A percentile compares a stretch with the other conserved stretches of the same genome.
These are phyloP conservation scores for Chelidonichthys spinosus DNA, from an alignment of 2,797 vertebrate species.

Conservation along the genomic window DNA sequence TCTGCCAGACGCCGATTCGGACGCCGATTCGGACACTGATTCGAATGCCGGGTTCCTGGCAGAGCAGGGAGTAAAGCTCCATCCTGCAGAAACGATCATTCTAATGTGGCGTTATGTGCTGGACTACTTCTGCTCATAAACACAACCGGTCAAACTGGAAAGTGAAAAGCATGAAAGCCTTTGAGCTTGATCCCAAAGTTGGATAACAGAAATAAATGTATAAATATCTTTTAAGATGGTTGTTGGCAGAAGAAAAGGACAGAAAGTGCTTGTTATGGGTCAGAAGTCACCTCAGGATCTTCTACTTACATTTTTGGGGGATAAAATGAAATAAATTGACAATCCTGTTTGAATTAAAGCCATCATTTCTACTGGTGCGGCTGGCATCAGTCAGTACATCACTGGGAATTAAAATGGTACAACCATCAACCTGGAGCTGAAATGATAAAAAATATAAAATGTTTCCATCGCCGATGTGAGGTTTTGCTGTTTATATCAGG, in stretches of 20 bases:
- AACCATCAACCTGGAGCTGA: background rate
- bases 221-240: background rate
- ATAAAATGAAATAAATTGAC: background rate
- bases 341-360: background rate
- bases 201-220: background rate
- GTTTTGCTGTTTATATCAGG: background rate
- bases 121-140: background rate
- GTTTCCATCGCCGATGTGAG: background rate
- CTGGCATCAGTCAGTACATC: background rate
- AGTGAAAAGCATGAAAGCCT: background rate
- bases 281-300: background rate
- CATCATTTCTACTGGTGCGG: background rate
- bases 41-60: constrained; percentile 13
- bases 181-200: background rate
- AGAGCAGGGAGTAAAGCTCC: background rate
- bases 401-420: background rate
- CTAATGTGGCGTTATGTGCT: background rate
- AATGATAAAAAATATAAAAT: background rate
- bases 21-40: background rate
- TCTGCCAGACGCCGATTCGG: constrained; percentile 13
- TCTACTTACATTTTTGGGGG: background rate
- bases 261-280: background rate
- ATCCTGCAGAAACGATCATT: background rate
- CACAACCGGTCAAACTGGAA: background rate
- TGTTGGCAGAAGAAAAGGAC: background rate